Percentiles rank a stretch among this genome's conserved stretches.
phyloP scores from a whole-genome alignment of 2,113 vertebrate species.

The Sigmodon hispidus region DNA sequence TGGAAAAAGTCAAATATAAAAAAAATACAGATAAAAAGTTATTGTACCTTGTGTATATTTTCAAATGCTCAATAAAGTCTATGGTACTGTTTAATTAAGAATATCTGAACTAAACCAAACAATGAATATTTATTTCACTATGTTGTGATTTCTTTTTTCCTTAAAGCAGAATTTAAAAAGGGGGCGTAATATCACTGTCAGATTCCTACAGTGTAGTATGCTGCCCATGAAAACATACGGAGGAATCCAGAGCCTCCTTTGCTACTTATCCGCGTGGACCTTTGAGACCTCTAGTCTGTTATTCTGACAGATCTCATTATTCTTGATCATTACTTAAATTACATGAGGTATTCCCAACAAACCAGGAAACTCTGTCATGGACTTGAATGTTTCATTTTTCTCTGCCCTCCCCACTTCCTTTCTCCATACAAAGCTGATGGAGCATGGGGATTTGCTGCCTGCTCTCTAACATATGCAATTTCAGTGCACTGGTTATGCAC shows the following conservation, averaged over 20 bases:
- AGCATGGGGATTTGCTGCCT: conserved; percentile 72
- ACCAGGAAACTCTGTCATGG: conserved; percentile 4
- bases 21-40: conserved; percentile 87
- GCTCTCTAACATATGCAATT: conserved; percentile 61
- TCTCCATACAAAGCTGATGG: conserved; percentile 69
- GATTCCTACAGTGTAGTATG: conserved; percentile 33
- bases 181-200: background rate
- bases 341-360: conserved; percentile 37
- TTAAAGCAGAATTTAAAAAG: background rate
- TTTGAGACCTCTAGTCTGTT: conserved; percentile 34
- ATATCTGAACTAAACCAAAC: conserved; percentile 86
- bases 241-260: conserved; percentile 36
- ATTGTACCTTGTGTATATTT: conserved; percentile 98
- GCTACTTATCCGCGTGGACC: conserved; percentile 63
- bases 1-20: conserved; percentile 88
- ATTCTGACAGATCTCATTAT: conserved; percentile 51
- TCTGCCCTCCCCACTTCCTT: conserved; percentile 75
- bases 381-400: conserved; percentile 50
- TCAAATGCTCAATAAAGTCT: conserved; percentile 95
- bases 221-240: conserved; percentile 4
- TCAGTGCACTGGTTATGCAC: conserved; percentile 16
- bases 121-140: conserved; percentile 81
- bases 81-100: conserved; percentile 91
- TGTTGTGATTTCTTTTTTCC: conserved; percentile 57
- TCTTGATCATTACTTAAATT: background rate